Evolutionary conservation across 2,797 vertebrate genomes (phyloP).

Genomic region (Anguilla marmorata): DNA sequence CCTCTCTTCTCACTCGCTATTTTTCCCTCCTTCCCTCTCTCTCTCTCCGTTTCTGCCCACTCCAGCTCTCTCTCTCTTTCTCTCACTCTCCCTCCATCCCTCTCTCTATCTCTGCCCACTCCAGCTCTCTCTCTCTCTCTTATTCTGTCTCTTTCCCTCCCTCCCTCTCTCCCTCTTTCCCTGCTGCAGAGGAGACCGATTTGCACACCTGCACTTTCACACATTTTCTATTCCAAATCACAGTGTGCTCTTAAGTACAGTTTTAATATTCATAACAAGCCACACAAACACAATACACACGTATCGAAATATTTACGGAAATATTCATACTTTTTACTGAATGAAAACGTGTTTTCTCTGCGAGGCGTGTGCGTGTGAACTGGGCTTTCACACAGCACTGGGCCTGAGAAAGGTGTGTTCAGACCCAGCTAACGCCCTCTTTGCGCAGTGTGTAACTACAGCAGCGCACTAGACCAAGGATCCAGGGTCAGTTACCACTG

Average conservation of each 20-base stretch:
- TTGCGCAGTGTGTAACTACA: too few relatives aligned
- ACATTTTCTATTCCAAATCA: too few relatives aligned
- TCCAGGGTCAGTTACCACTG: constrained; percentile 64
- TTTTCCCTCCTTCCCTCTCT: constrained; percentile 30
- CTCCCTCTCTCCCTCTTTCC: constrained; percentile 38
- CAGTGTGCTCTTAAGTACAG: too few relatives aligned
- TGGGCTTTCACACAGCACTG: background rate
- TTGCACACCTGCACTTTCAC: too few relatives aligned
- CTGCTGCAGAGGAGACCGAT: too few relatives aligned
- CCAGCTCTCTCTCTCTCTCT: too few relatives aligned
- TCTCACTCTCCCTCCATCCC: constrained; percentile 49
- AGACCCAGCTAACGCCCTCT: background rate
- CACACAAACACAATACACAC: too few relatives aligned
- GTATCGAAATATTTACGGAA: too few relatives aligned
- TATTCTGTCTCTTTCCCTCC: constrained; percentile 45
- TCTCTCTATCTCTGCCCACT: background rate
- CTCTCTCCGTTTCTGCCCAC: constrained; percentile 60
- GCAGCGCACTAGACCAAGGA: constrained; percentile 46
- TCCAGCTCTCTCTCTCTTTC: constrained; percentile 43
- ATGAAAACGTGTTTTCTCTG: too few relatives aligned
- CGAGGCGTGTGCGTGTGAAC: too few relatives aligned
- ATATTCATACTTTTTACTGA: too few relatives aligned
- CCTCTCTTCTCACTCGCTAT: constrained; percentile 48
- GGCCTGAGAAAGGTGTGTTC: background rate
- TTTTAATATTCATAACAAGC: too few relatives aligned